Evolutionary conservation across 2,888 invertebrate genomes (phyloP).

Genomic region (Lottia scabra): DNA sequence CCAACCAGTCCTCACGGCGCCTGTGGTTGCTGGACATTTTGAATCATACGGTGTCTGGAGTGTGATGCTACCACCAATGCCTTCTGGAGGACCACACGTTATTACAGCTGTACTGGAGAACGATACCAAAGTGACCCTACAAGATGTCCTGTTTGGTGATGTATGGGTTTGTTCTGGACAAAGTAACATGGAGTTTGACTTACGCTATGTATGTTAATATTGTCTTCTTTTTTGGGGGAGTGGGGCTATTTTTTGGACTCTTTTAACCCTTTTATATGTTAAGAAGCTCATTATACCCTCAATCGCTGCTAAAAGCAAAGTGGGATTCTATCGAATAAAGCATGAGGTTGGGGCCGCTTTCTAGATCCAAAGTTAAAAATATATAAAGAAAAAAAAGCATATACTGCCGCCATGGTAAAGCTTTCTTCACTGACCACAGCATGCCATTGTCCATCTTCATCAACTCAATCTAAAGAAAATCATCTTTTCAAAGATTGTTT

Average conservation of each 20-base stretch:
- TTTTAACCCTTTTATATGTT: too few relatives aligned
- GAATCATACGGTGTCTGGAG: constrained; percentile 38
- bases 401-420: too few relatives aligned
- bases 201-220: constrained; percentile 11
- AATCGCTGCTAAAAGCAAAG: not conserved
- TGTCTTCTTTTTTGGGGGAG: too few relatives aligned
- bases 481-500: too few relatives aligned
- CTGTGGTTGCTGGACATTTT: constrained; percentile 13
- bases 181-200: constrained; percentile 63
- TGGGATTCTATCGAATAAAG: not conserved
- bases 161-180: constrained; percentile 67
- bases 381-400: too few relatives aligned
- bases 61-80: constrained; percentile 37
- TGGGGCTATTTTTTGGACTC: too few relatives aligned
- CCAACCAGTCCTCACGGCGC: not conserved
- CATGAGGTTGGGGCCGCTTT: too few relatives aligned
- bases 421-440: too few relatives aligned
- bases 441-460: too few relatives aligned
- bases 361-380: too few relatives aligned
- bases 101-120: constrained; percentile 35
- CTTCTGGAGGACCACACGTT: constrained; percentile 36
- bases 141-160: constrained; percentile 64
- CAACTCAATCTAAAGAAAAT: too few relatives aligned
- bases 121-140: constrained; percentile 33
- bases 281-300: too few relatives aligned